Percentiles rank a stretch among this genome's conserved stretches.
Evolutionary conservation across 2,888 invertebrate species (phyloP).

Genomic region (Trachelus tabidus): DNA sequence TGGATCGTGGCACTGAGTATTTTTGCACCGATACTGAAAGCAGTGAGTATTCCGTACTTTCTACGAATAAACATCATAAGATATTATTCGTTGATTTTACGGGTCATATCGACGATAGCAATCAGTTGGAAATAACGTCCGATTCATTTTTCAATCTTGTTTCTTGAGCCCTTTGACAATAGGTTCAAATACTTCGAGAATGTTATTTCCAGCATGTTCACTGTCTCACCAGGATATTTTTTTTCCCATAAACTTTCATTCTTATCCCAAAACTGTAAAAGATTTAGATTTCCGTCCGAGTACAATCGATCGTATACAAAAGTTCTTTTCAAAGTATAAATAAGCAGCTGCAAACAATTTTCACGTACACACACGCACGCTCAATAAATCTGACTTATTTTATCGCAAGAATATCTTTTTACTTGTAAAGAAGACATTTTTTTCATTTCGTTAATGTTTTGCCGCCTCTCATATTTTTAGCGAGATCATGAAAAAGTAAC

Average conservation of each 20-base stretch:
- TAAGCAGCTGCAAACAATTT: not conserved
- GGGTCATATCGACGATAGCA: not conserved
- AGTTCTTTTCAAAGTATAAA: not conserved
- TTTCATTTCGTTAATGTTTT: not conserved
- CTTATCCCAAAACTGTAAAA: not conserved
- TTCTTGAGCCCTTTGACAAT: not conserved
- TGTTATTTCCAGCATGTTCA: not conserved
- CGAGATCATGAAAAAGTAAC: not conserved
- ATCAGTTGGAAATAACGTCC: not conserved
- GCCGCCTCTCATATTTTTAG: not conserved
- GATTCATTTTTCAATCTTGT: not conserved
- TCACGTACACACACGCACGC: too few relatives aligned
- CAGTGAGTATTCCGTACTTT: slow-evolving; percentile 37
- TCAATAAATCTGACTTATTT: too few relatives aligned
- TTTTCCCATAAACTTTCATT: not conserved
- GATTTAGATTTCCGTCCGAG: not conserved
- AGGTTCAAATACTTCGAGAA: not conserved
- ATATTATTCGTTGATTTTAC: not conserved
- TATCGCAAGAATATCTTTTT: not conserved
- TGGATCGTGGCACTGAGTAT: slow-evolving; percentile 77
- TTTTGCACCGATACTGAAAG: slow-evolving; percentile 75
- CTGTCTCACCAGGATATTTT: not conserved
- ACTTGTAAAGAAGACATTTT: not conserved
- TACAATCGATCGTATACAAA: not conserved
- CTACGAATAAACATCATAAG: not conserved